Conservation (phyloP, 2,113 vertebrate species). For the Pelvicachromis taeniatus region DNA sequence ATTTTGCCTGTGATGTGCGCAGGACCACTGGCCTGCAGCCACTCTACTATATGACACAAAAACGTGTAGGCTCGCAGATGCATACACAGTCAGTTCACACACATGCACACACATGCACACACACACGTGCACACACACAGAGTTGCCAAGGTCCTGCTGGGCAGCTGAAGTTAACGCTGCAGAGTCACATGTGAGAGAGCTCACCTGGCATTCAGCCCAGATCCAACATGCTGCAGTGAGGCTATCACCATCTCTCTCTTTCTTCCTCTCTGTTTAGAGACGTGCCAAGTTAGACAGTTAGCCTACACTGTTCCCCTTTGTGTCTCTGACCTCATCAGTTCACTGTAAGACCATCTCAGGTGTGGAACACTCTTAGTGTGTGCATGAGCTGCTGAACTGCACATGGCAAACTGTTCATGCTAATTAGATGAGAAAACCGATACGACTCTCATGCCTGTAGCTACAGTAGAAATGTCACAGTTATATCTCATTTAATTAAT, state of each 20-base stretch:
- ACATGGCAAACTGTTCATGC: neutral
- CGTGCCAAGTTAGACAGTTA: conserved; percentile 36
- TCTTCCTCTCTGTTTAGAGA: conserved; percentile 5
- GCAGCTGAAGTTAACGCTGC: conserved; percentile 60
- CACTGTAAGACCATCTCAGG: neutral
- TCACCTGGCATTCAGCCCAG: conserved; percentile 62
- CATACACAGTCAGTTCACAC: neutral
- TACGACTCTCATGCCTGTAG: neutral
- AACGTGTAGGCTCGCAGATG: neutral
- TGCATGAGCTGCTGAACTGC: neutral
- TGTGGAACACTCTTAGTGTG: neutral
- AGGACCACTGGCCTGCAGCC: conserved; percentile 2
- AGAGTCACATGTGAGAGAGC: conserved; percentile 58
- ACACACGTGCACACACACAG: neutral
- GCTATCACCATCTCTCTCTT: conserved; percentile 8
- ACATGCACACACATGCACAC: neutral
- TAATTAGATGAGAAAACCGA: neutral
- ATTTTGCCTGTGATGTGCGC: conserved; percentile 19
- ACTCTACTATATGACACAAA: neutral
- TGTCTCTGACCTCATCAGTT: conserved; percentile 20
- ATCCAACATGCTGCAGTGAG: conserved; percentile 43
- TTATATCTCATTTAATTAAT: neutral
- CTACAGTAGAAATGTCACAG: neutral
- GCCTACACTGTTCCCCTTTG: conserved; percentile 21
- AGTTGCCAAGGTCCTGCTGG: conserved; percentile 48